Base-by-base conservation (phyloP, 2,113 vertebrate genomes). In the Apeltes quadracus region DNA sequence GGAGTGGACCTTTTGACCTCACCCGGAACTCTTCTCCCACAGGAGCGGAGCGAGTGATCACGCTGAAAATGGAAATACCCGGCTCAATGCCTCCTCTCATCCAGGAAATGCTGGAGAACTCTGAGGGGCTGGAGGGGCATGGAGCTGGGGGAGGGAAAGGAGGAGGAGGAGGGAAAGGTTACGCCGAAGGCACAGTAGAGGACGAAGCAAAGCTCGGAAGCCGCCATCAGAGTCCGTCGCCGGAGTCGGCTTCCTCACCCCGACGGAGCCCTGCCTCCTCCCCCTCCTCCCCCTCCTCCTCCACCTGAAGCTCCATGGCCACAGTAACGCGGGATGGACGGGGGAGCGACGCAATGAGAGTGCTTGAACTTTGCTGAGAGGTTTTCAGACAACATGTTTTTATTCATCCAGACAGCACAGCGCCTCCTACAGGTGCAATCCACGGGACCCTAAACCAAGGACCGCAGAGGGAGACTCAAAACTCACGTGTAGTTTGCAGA, bases 251-350 rank as follows among this genome's bases (percentile, higher is more conserved):
- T 13, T 7, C 15, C 75, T 96, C 95, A 10, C 91, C 92, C 87
- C 95, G 94, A 90, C 94, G 88, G 69, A 96, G 94, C 84, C 95
- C 95, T 0, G 88, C 84, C 48, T 94, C 93, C 87, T 94, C 93
- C 91, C 94, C 94, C 79, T 94, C 95, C 0, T 90, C 95, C 12
- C 94, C 95, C 11, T 79, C 22, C 54, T 25, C 41, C 62, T 71
- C 82, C 54, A 61, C 59, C 72, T 86, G 78, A 89, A 25, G n/a
- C 7, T 5, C 25, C 1, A 18, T 46, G 7, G 5, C 15, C n/a
- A 4, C 41, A 14, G 14, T 16, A 20, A 27, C 15, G 4, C 18
- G 0, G 22, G 50, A 41, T n/a, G 63, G 20, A 15, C 48, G 14
- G 7, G 32, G 20, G 44, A 56, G 16, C 20, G 10, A 62, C 4